Evolutionary conservation across 2,888 invertebrate species (phyloP).

Genomic region (Sympetrum striolatum): DNA sequence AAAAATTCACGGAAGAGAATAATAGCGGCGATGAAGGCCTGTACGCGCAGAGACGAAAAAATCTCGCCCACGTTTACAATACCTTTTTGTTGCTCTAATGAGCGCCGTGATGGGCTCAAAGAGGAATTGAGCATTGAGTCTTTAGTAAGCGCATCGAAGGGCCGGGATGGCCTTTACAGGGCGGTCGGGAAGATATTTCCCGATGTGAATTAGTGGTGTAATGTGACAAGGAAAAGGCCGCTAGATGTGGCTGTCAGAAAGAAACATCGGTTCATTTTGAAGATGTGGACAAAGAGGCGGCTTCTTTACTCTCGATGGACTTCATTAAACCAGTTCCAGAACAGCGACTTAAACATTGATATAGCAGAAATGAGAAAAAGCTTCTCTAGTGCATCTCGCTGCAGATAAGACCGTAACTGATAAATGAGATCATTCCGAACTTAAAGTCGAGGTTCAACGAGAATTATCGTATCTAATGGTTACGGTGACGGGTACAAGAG

Average conservation of each 20-base stretch:
- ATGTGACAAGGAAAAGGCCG: conserved; percentile 5
- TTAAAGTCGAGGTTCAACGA: too few relatives aligned
- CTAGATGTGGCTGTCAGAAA: background rate
- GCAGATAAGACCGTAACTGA: too few relatives aligned
- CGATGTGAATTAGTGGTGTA: conserved; percentile 37
- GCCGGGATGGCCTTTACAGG: background rate
- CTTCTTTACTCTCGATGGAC: background rate
- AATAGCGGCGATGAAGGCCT: background rate
- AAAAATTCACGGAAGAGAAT: background rate
- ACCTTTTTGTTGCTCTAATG: background rate
- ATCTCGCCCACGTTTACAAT: background rate
- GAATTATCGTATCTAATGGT: too few relatives aligned
- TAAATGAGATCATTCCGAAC: too few relatives aligned
- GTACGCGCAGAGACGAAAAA: background rate
- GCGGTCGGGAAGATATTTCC: conserved; percentile 14
- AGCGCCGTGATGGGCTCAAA: background rate
- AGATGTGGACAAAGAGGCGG: background rate
- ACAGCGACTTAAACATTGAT: too few relatives aligned
- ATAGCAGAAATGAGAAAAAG: too few relatives aligned
- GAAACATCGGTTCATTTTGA: background rate
- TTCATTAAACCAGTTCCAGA: background rate
- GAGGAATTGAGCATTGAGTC: too few relatives aligned
- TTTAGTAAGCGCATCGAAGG: background rate
- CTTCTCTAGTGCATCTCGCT: too few relatives aligned
- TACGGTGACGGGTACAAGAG: too few relatives aligned